Conservation (phyloP, 1,140 invertebrate species). For the Penaeus indicus region DNA sequence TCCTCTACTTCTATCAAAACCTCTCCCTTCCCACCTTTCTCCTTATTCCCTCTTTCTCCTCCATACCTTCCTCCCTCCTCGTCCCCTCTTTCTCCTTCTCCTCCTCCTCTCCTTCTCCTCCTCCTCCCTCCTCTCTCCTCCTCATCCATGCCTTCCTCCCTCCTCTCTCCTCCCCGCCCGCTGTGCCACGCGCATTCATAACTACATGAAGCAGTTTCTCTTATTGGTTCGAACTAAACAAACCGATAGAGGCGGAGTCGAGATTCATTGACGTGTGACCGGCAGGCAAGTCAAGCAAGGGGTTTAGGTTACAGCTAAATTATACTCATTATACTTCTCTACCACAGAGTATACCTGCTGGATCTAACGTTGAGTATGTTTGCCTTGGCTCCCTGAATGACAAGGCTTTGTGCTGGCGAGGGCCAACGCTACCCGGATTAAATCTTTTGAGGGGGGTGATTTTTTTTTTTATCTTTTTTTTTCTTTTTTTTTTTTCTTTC, state of each 20-base stretch:
- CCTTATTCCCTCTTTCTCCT: too few species aligned
- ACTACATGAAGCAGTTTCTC: constrained; percentile 36
- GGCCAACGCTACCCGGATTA: background rate
- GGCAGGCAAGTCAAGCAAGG: constrained; percentile 31
- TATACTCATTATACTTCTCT: constrained; percentile 52
- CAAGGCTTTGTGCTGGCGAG: constrained; percentile 15
- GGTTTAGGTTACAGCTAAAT: constrained; percentile 52
- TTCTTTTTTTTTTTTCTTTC: background rate
- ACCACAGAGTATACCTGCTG: constrained; percentile 29
- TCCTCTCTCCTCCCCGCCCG: background rate
- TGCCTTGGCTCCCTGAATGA: constrained; percentile 42
- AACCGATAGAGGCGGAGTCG: constrained; percentile 42
- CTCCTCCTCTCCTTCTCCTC: background rate
- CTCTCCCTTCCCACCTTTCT: too few species aligned
- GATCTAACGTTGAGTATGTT: constrained; percentile 50
- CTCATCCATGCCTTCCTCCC: background rate
- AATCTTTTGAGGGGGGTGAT: constrained; percentile 5
- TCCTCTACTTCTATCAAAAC: too few species aligned
- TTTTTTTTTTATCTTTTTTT: constrained; percentile 26
- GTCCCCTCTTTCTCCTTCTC: too few species aligned
- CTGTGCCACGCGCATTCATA: constrained; percentile 46
- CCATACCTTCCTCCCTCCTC: too few species aligned
- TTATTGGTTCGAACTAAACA: constrained; percentile 38
- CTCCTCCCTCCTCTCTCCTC: background rate
- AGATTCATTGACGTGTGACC: constrained; percentile 35